Percentiles rank a stretch among this genome's conserved stretches.
phyloP scores from a whole-genome alignment of 2,888 invertebrate genomes.

The Oasisia sp. region DNA sequence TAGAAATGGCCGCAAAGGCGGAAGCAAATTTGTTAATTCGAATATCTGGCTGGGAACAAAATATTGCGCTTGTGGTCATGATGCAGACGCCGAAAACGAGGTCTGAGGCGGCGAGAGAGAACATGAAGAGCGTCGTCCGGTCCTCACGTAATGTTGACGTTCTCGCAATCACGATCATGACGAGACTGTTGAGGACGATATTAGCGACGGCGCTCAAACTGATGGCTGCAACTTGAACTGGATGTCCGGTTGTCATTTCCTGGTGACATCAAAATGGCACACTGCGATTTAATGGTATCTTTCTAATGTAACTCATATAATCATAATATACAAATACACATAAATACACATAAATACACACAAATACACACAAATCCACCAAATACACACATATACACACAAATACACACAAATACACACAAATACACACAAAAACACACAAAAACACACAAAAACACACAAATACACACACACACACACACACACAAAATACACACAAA shows the following conservation, averaged over 20 bases:
- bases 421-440: too few relatives aligned
- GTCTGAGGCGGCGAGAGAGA: slow-evolving; percentile 3
- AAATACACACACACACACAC: too few relatives aligned
- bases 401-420: too few relatives aligned
- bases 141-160: not conserved
- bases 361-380: too few relatives aligned
- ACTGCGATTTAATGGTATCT: too few relatives aligned
- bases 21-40: not conserved
- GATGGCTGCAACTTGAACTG: not conserved
- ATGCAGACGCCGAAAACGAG: not conserved
- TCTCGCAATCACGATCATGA: not conserved
- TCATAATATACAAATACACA: too few relatives aligned
- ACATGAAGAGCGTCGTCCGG: not conserved
- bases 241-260: not conserved
- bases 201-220: not conserved
- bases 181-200: not conserved
- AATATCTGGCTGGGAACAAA: not conserved
- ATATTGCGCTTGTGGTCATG: not conserved
- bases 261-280: too few relatives aligned
- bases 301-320: too few relatives aligned
- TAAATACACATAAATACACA: too few relatives aligned
- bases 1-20: not conserved
- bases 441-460: too few relatives aligned
- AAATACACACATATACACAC: too few relatives aligned
- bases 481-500: too few relatives aligned